phyloP scores from a whole-genome alignment of 2,113 vertebrate species.

The Himantopus leucocephalus region DNA sequence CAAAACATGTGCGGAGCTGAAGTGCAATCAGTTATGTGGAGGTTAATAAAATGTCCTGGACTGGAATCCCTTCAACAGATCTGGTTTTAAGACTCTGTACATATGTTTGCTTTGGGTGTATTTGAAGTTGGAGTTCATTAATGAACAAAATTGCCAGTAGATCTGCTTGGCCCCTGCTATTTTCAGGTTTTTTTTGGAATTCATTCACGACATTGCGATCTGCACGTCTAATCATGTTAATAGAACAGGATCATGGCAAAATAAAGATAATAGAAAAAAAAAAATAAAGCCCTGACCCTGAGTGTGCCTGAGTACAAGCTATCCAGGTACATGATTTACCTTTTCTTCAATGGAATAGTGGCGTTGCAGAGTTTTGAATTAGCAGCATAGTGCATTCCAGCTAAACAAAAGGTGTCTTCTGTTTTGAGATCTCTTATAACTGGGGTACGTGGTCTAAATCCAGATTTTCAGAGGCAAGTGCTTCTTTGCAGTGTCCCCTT shows the following conservation, averaged over 20 bases:
- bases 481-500: not conserved
- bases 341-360: not conserved
- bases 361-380: not conserved
- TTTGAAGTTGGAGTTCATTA: not conserved
- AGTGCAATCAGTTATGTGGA: not conserved
- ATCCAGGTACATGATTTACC: not conserved
- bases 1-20: not conserved
- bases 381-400: not conserved
- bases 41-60: not conserved
- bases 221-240: not conserved
- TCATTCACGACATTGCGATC: not conserved
- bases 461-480: not conserved
- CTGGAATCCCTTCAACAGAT: slow-evolving; percentile 12
- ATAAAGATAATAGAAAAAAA: not conserved
- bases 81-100: not conserved
- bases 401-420: not conserved
- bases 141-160: not conserved
- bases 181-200: not conserved
- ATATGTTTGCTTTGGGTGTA: not conserved
- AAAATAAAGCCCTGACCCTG: not conserved
- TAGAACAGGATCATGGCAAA: not conserved
- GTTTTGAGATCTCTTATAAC: not conserved
- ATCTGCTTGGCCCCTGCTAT: not conserved
- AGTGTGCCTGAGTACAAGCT: not conserved
- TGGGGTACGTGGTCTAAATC: not conserved